phyloP scores from a whole-genome alignment of 2,113 vertebrate genomes.

The Stigmatopora argus region DNA sequence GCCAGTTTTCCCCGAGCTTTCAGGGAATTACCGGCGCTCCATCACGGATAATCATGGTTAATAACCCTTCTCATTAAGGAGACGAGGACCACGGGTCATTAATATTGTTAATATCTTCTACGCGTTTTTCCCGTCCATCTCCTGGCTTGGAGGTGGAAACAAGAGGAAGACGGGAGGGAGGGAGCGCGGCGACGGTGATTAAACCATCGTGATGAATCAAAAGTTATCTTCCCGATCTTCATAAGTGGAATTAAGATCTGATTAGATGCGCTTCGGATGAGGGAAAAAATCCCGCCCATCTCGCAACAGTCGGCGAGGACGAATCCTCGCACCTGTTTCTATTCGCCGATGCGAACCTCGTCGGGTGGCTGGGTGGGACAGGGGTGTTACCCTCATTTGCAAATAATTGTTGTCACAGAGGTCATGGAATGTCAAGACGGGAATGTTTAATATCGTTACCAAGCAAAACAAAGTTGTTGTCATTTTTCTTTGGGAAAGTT shows the following conservation, averaged over 20 bases:
- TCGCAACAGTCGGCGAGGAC: conserved; percentile 7
- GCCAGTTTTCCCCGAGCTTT: conserved; percentile 66
- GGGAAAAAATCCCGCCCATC: conserved; percentile 53
- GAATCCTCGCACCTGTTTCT: background rate
- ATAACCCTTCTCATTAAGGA: conserved; percentile 68
- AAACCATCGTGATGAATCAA: conserved; percentile 72
- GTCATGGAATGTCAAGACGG: conserved; percentile 63
- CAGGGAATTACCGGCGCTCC: conserved; percentile 60
- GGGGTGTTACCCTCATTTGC: conserved; percentile 58
- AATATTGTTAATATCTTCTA: conserved; percentile 72
- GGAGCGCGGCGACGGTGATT: conserved; percentile 58
- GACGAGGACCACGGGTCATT: conserved; percentile 65
- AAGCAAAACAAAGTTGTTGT: background rate
- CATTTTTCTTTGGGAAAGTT: background rate
- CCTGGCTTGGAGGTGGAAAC: conserved; percentile 43
- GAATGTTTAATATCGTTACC: conserved; percentile 50
- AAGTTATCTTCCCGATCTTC: conserved; percentile 72
- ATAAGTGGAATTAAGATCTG: conserved; percentile 71
- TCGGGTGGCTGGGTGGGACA: conserved; percentile 52
- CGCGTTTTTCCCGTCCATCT: conserved; percentile 39
- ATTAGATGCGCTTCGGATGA: conserved; percentile 67
- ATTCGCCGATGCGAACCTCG: conserved; percentile 13
- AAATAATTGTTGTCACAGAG: conserved; percentile 68
- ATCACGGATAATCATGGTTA: conserved; percentile 69
- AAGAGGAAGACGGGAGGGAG: conserved; percentile 38